Conservation (phyloP, 2,113 vertebrate genomes). For the Dromiciops gliroides region DNA sequence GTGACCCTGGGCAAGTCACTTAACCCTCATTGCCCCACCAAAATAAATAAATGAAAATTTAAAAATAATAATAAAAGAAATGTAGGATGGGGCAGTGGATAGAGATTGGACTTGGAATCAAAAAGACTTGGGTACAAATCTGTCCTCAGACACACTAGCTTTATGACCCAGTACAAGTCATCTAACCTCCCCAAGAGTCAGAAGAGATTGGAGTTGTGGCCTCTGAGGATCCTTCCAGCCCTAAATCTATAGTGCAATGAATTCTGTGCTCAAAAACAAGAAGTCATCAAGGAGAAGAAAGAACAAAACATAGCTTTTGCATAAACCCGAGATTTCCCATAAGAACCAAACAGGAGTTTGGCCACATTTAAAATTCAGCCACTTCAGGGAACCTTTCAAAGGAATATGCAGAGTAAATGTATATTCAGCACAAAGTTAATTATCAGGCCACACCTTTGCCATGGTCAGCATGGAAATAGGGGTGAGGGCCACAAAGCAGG, state of each 20-base stretch:
- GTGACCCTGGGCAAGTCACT: too few relatives aligned
- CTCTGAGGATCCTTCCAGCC: too few relatives aligned
- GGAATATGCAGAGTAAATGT: neutral
- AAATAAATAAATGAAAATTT: too few relatives aligned
- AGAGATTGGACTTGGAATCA: neutral
- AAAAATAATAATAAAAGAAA: neutral
- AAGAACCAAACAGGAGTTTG: neutral
- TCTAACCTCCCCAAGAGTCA: neutral
- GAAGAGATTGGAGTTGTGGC: neutral
- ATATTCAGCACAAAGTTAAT: neutral
- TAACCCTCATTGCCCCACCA: too few relatives aligned
- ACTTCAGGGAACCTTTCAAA: neutral
- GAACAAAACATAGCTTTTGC: neutral
- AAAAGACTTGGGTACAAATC: neutral
- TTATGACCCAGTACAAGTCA: neutral
- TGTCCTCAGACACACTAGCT: neutral
- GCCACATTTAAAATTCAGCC: neutral
- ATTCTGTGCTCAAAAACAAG: neutral
- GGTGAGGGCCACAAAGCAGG: neutral
- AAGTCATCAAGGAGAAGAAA: neutral
- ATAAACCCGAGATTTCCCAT: neutral
- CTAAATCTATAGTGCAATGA: neutral
- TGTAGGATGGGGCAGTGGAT: neutral
- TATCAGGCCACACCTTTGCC: neutral
- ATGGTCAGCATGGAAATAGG: neutral